A percentile compares a stretch with the other conserved stretches of the same genome.
These are phyloP conservation scores for Chionomys nivalis DNA, from an alignment of 2,113 vertebrate genomes.

Conservation along the genomic window DNA sequence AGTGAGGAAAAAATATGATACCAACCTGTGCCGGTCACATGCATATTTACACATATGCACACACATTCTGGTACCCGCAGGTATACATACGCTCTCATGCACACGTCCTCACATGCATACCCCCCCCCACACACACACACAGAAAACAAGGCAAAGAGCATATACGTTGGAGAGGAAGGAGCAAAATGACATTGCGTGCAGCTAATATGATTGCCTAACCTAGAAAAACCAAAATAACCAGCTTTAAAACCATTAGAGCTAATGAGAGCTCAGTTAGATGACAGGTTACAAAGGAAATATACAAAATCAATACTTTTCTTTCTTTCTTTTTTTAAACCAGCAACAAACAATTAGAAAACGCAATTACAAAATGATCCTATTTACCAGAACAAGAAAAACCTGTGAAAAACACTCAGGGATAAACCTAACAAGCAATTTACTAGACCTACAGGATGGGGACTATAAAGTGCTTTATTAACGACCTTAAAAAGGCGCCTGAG, in stretches of 20 bases:
- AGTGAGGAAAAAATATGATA: background rate
- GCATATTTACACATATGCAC: background rate
- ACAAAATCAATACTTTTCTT: conserved; percentile 67
- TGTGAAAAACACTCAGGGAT: conserved; percentile 10
- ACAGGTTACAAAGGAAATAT: conserved; percentile 35
- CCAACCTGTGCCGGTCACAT: background rate
- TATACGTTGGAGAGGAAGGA: background rate
- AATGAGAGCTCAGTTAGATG: conserved; percentile 59
- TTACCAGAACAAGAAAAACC: conserved; percentile 35
- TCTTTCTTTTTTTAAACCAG: background rate
- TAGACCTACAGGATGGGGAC: conserved; percentile 30
- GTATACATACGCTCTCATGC: no score
- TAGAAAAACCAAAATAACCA: conserved; percentile 60
- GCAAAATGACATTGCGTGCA: conserved; percentile 5
- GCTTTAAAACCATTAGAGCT: conserved; percentile 52
- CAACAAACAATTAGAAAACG: conserved; percentile 65
- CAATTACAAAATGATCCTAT: conserved; percentile 33
- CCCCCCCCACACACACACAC: no score
- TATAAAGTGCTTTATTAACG: conserved; percentile 63
- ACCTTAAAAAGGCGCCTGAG: conserved; percentile 5
- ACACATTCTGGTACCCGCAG: background rate
- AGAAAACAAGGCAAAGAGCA: background rate
- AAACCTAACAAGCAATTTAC: conserved; percentile 52
- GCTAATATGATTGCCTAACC: conserved; percentile 35
- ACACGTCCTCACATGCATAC: background rate